Base-by-base conservation (phyloP, 1,140 invertebrate genomes). In the Apis dorsata region DNA sequence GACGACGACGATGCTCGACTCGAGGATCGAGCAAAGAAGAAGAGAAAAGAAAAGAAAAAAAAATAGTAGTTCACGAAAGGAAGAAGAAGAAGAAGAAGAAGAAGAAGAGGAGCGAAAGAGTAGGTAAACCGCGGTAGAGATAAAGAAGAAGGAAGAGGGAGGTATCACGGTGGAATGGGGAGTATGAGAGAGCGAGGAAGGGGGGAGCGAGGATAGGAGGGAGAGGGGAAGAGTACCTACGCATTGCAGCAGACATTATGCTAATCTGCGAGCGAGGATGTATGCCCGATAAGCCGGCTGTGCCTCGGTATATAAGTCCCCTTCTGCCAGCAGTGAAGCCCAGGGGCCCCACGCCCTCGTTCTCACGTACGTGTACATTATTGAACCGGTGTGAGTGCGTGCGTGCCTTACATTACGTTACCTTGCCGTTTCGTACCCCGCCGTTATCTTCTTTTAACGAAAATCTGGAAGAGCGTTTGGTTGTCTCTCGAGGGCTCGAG, bases 241-340 rank as follows among this genome's bases (percentile, higher is more conserved):
- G 91, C 93, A 93, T 91, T 89, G 90, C 92, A 89, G 91, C 93
- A 93, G 92, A 93, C 93, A 94, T 94, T 94, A 94, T 93, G 93
- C 93, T 93, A 94, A 94, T 94, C 92, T 93, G 88, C 90, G 88
- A 91, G 92, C 89, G 91, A 92, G 93, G 93, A 94, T 93, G 92
- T 93, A 93, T 92, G 90, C 88, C 93, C 92, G 92, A 93, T 94
- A 93, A 93, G 93, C 90, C 90, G 90, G 80, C 86, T 82, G 84
- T 83, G 85, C 55, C 88, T 88, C 84, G 83, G 80, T 86, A 81
- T 82, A 82, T 88, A 84, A 81, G 82, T 86, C 82, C 84, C 88
- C 84, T 75, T 85, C 66, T 82, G 57, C 51, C 87, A 81, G 85
- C 89, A 90, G 92, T 92, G 83, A 93, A 90, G 91, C 92, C 93